Evolutionary conservation across 2,888 invertebrate genomes (phyloP).

Genomic region (Camptogramma bilineatum): DNA sequence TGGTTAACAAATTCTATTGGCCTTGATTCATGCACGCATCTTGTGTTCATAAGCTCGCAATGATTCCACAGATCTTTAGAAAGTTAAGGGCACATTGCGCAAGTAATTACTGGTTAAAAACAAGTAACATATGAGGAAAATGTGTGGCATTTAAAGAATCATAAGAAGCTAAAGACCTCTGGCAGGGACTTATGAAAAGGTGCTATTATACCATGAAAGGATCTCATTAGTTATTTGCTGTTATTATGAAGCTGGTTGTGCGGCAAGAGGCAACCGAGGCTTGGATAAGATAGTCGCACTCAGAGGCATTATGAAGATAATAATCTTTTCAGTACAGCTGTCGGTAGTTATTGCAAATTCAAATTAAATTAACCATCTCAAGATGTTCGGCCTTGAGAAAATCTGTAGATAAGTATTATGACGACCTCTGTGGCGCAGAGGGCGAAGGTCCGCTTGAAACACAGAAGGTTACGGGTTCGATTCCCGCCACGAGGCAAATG

Average conservation of each 20-base stretch:
- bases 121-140: conserved; percentile 19
- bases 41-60: conserved; percentile 32
- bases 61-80: conserved; percentile 36
- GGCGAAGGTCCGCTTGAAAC: too few species aligned
- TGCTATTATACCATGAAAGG: conserved; percentile 8
- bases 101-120: conserved; percentile 24
- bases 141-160: conserved; percentile 6
- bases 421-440: too few species aligned
- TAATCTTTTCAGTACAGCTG: conserved; percentile 56
- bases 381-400: conserved; percentile 50
- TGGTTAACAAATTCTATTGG: conserved; percentile 39
- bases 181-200: conserved; percentile 5
- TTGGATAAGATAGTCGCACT: conserved; percentile 61
- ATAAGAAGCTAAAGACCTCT: conserved; percentile 6
- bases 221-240: conserved; percentile 9
- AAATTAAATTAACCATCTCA: conserved; percentile 53
- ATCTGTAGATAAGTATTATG: too few species aligned
- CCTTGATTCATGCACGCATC: conserved; percentile 43
- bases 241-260: conserved; percentile 15
- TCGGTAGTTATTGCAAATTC: conserved; percentile 58
- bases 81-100: conserved; percentile 35
- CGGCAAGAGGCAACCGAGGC: conserved; percentile 34
- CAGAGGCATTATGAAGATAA: conserved; percentile 59
- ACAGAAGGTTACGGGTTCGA: too few species aligned
- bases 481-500: too few species aligned